These are phyloP conservation scores for Tapirus indicus DNA, from an alignment of 2,797 vertebrate species.

Conservation along the genomic window DNA sequence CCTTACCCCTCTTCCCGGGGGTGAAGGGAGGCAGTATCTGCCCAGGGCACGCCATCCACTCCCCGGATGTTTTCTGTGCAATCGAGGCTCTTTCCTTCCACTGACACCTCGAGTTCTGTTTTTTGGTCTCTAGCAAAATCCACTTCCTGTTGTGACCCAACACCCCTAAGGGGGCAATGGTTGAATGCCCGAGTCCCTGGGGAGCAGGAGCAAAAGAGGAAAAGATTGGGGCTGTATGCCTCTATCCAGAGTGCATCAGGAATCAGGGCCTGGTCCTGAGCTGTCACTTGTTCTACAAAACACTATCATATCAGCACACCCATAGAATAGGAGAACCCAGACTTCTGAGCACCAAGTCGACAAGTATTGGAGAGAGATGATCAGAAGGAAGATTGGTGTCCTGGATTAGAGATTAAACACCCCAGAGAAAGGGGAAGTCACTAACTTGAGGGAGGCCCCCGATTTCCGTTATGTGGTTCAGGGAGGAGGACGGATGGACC, in stretches of 20 bases:
- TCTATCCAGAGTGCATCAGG: not conserved
- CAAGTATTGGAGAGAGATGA: not conserved
- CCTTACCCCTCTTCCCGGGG: not conserved
- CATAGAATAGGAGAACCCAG: not conserved
- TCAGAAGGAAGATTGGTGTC: not conserved
- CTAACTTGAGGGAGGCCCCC: conserved; percentile 68
- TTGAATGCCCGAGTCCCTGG: conserved; percentile 53
- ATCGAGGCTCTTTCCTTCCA: conserved; percentile 73
- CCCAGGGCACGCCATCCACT: conserved; percentile 62
- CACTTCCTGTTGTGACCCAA: conserved; percentile 84
- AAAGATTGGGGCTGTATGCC: not conserved
- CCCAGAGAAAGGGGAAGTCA: conserved; percentile 76
- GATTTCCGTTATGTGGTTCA: conserved; percentile 69
- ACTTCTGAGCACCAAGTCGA: conserved; percentile 10
- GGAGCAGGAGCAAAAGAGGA: conserved; percentile 55
- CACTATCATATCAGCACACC: not conserved
- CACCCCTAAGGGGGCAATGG: conserved; percentile 50
- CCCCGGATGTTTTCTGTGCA: conserved; percentile 83
- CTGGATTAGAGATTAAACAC: conserved; percentile 61
- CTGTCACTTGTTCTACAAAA: conserved; percentile 58
- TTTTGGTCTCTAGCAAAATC: conserved; percentile 80
- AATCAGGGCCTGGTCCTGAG: not conserved
- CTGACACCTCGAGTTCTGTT: conserved; percentile 77
- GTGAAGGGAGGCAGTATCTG: not conserved
- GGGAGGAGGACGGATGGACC: conserved; percentile 63